Evolutionary conservation across 2,888 invertebrate species (phyloP).

Genomic region (Rhamnusium bicolor): DNA sequence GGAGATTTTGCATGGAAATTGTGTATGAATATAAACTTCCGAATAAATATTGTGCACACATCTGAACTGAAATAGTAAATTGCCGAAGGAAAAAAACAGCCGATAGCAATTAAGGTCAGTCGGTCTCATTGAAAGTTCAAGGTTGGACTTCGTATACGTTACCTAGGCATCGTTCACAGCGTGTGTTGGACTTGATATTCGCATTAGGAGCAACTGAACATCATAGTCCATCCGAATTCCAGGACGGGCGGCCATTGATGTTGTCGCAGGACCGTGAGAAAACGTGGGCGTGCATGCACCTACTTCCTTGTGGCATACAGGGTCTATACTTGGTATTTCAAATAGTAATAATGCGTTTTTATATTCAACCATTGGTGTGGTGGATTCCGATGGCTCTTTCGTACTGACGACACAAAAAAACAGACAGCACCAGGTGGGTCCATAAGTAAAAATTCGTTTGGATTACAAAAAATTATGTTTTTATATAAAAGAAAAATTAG

Average conservation of each 20-base stretch:
- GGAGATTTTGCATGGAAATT: neutral
- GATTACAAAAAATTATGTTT: too few species aligned
- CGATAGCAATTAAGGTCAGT: slow-evolving; percentile 21
- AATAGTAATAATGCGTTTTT: too few species aligned
- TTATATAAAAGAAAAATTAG: too few species aligned
- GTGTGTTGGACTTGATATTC: slow-evolving; percentile 28
- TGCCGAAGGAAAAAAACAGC: neutral
- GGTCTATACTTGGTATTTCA: neutral
- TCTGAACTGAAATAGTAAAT: neutral
- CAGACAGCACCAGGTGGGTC: too few species aligned
- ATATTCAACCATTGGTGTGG: too few species aligned
- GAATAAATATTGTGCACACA: neutral
- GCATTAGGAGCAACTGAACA: neutral
- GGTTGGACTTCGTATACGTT: slow-evolving; percentile 28
- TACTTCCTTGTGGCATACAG: slow-evolving; percentile 49
- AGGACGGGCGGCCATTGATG: slow-evolving; percentile 48
- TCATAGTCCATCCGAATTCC: slow-evolving; percentile 49
- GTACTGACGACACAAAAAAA: too few species aligned
- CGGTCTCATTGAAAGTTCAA: slow-evolving; percentile 25
- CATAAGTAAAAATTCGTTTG: too few species aligned
- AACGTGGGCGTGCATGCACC: slow-evolving; percentile 52
- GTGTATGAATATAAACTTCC: neutral
- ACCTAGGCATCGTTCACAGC: slow-evolving; percentile 26
- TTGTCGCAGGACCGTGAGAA: slow-evolving; percentile 55
- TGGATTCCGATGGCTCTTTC: too few species aligned